Conservation (phyloP, 2,797 vertebrate genomes). For the Sebastes itinus region DNA sequence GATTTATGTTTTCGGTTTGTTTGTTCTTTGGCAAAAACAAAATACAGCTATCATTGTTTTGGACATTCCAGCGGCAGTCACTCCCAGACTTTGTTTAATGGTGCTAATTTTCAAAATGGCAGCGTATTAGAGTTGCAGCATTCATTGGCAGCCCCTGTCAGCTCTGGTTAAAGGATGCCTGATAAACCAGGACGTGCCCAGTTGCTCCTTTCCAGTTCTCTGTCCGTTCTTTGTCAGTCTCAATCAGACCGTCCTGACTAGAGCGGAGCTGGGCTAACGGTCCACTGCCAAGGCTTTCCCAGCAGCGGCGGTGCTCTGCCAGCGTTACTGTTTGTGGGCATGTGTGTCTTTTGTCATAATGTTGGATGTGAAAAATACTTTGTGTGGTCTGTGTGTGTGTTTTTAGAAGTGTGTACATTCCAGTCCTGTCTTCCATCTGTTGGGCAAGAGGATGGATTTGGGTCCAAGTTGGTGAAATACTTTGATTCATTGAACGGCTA, state of each 20-base stretch:
- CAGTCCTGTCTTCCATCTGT: not conserved
- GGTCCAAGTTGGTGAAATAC: not conserved
- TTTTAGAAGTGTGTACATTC: not conserved
- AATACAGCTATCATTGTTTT: slow-evolving; percentile 27
- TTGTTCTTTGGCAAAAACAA: slow-evolving; percentile 28
- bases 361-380: slow-evolving; percentile 27
- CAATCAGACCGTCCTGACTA: slow-evolving; percentile 29
- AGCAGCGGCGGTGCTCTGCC: slow-evolving; percentile 25
- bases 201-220: not conserved
- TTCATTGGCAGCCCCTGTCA: slow-evolving; percentile 45
- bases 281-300: slow-evolving; percentile 55
- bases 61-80: slow-evolving; percentile 20
- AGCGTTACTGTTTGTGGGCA: slow-evolving; percentile 8
- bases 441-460: not conserved
- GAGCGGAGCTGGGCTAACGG: slow-evolving; percentile 15
- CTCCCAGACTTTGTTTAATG: slow-evolving; percentile 52
- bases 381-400: not conserved
- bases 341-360: slow-evolving; percentile 42
- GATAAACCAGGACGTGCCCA: slow-evolving; percentile 8
- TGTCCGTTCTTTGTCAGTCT: slow-evolving; percentile 43
- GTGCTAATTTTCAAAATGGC: slow-evolving; percentile 65
- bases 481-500: not conserved
- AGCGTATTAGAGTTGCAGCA: slow-evolving; percentile 24
- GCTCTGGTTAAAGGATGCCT: slow-evolving; percentile 34
- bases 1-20: not conserved